Evolutionary conservation across 2,797 vertebrate genomes (phyloP).

Genomic region (Gorsachius magnificus): DNA sequence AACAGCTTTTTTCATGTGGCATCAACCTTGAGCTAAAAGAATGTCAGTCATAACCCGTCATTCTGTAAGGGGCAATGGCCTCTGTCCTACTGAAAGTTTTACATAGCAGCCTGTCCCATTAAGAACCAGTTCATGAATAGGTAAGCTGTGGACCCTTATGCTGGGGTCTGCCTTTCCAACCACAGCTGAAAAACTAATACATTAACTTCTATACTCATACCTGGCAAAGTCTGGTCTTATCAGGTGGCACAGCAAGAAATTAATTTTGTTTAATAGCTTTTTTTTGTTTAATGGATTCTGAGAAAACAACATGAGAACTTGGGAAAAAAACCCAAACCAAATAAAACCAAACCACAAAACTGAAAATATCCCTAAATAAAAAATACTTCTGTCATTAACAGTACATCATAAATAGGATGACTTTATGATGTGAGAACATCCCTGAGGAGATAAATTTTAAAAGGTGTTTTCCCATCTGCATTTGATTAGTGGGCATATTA

Average conservation of each 20-base stretch:
- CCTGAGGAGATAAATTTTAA: not conserved
- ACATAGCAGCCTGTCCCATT: too few relatives aligned
- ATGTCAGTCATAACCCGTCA: not conserved
- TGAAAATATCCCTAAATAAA: not conserved
- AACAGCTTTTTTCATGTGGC: not conserved
- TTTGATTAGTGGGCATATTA: not conserved
- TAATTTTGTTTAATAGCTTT: not conserved
- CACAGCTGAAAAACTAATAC: not conserved
- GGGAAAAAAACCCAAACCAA: too few relatives aligned
- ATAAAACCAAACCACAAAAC: not conserved
- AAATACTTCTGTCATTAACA: not conserved
- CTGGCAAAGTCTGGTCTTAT: not conserved
- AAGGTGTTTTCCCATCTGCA: not conserved
- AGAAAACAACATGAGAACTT: not conserved
- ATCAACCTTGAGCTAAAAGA: not conserved
- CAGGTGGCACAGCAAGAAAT: not conserved
- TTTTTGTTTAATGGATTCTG: not conserved
- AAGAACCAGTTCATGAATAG: not conserved
- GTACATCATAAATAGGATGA: not conserved
- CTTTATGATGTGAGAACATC: not conserved
- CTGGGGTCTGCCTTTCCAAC: not conserved
- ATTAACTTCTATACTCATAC: accelerated
- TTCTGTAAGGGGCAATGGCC: not conserved
- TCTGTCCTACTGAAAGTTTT: not conserved
- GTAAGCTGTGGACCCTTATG: not conserved